Percentiles rank a stretch among this genome's conserved stretches.
Conservation (phyloP, 2,113 vertebrate species). For the Podarcis cretensis region DNA sequence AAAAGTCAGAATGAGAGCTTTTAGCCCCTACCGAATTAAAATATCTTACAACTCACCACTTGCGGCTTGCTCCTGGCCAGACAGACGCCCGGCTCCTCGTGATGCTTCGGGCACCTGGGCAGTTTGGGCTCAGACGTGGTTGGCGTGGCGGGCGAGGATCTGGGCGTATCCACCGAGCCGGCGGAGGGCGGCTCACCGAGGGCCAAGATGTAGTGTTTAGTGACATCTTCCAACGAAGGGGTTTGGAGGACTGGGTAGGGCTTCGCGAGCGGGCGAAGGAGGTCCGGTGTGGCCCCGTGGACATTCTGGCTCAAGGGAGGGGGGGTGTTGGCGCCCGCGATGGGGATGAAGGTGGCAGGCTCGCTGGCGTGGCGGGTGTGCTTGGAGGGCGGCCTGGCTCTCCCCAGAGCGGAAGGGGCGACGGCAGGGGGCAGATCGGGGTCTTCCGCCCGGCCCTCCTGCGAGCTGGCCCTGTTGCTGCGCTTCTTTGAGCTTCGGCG, state of each 20-base stretch:
- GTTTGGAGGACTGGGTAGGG: conserved; percentile 68
- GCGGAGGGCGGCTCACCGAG: conserved; percentile 73
- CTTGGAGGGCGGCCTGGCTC: conserved; percentile 71
- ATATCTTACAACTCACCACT: conserved; percentile 88
- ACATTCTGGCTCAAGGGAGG: conserved; percentile 61
- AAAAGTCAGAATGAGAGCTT: background rate
- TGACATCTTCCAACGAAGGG: conserved; percentile 88
- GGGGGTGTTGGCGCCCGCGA: conserved; percentile 75
- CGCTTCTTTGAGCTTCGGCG: conserved; percentile 89
- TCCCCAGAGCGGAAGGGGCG: conserved; percentile 52
- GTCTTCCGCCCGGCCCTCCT: conserved; percentile 72
- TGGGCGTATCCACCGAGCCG: conserved; percentile 69
- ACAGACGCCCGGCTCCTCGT: conserved; percentile 72
- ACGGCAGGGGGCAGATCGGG: background rate
- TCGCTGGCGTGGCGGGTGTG: conserved; percentile 91
- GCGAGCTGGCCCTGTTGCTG: conserved; percentile 78
- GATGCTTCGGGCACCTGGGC: conserved; percentile 68
- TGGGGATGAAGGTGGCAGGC: conserved; percentile 86
- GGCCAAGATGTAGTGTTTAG: conserved; percentile 87
- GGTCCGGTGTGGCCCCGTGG: conserved; percentile 54
- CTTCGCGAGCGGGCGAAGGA: conserved; percentile 60
- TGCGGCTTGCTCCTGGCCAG: conserved; percentile 86
- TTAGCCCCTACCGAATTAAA: no score
- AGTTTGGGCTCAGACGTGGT: conserved; percentile 72
- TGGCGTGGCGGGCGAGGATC: conserved; percentile 68